phyloP scores from a whole-genome alignment of 2,113 vertebrate species.

The Piaya cayana region DNA sequence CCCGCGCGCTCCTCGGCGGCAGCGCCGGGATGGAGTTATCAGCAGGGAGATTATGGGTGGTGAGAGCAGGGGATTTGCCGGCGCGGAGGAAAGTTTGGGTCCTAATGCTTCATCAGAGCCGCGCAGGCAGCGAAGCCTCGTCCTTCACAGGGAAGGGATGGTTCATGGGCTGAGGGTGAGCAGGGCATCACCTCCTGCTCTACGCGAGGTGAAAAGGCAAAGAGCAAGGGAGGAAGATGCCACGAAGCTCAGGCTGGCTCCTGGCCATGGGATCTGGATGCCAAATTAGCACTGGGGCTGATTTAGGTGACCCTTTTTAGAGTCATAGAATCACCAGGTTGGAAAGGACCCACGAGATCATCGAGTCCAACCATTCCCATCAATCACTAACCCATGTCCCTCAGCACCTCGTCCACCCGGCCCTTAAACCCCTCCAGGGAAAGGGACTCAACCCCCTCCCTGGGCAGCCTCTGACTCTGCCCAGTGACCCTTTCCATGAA shows the following conservation, averaged over 20 bases:
- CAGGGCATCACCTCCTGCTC: background rate
- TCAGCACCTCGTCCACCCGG: no score
- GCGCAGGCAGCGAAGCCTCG: background rate
- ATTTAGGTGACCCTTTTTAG: background rate
- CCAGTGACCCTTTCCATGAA: no score
- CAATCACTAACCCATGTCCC: no score
- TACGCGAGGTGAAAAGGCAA: background rate
- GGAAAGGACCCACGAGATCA: no score
- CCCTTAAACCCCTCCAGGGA: no score
- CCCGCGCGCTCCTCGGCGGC: background rate
- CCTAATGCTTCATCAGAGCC: background rate
- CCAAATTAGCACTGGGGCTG: background rate
- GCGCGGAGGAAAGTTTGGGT: background rate
- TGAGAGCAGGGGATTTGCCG: background rate
- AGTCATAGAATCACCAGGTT: no score
- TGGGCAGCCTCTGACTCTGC: no score
- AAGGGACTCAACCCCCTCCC: no score
- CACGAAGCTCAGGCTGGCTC: background rate
- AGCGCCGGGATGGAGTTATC: rapidly evolving
- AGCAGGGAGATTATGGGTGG: background rate
- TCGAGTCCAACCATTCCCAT: no score
- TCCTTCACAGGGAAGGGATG: no score
- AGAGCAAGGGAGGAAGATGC: rapidly evolving
- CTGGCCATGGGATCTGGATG: background rate
- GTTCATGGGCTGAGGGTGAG: background rate